A percentile compares a stretch with the other conserved stretches of the same genome.
phyloP scores from a whole-genome alignment of 2,888 invertebrate genomes.

The Pyralis farinalis region DNA sequence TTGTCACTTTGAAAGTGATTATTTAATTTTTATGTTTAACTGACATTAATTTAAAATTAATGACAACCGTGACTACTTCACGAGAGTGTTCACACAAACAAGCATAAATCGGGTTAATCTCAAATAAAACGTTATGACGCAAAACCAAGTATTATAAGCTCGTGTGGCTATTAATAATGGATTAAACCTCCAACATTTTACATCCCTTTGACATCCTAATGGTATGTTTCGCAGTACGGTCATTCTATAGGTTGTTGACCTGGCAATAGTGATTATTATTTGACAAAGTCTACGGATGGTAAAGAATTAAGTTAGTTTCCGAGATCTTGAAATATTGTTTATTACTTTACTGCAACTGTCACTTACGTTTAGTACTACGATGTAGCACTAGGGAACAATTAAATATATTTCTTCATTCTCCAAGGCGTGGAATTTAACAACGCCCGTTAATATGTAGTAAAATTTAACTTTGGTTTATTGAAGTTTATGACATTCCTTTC shows the following conservation, averaged over 20 bases:
- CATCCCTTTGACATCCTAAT: conserved; percentile 7
- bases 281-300: conserved; percentile 5
- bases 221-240: conserved; percentile 8
- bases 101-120: background rate
- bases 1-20: background rate
- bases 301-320: conserved; percentile 4
- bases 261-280: conserved; percentile 4
- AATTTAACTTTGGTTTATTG: too few relatives aligned
- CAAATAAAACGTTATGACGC: background rate
- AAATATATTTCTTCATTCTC: too few relatives aligned
- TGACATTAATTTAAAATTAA: too few relatives aligned
- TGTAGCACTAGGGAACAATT: too few relatives aligned
- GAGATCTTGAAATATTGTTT: too few relatives aligned
- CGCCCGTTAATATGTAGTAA: too few relatives aligned
- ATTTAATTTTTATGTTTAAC: background rate
- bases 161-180: conserved; percentile 5
- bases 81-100: too few relatives aligned
- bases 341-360: too few relatives aligned
- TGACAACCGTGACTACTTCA: background rate
- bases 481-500: too few relatives aligned
- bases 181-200: conserved; percentile 5
- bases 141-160: background rate
- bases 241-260: conserved; percentile 8
- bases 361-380: too few relatives aligned
- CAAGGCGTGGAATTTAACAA: too few relatives aligned